Base-by-base conservation (phyloP, 2,113 vertebrate genomes). In the Carlito syrichta region DNA sequence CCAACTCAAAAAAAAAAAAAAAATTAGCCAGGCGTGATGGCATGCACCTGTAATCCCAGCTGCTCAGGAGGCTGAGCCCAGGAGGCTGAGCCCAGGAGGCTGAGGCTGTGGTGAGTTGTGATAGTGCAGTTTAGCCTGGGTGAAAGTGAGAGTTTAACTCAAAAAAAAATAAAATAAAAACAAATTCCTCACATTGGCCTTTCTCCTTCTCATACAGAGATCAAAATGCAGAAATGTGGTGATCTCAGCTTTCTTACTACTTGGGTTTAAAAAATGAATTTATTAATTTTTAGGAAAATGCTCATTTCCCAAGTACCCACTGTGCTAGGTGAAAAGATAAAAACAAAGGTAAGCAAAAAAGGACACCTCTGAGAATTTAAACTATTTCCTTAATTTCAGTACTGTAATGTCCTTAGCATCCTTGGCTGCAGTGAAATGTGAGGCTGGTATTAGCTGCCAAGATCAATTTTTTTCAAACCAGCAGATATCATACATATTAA, bases 211-310 rank as follows among this genome's bases (percentile, higher is more conserved):
- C 66, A 76, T 40, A 68, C 30, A 89, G 52, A 84, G 62, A 83
- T 6, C 35, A 1, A 85, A 91, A 77, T 20, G 8, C 4, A 73
- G 38, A 95, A 62, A 20, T 62, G 45, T 76, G 25, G 19, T 86
- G 11, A 86, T n/a, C n/a, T 92, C 7, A 89, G 22, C n/a, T 92
- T 86, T 76, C 22, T 52, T 84, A 87, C 11, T 54, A 83, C 48
- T 25, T 86, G 84, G 16, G 83, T 89, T 88, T 91, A n/a, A 12
- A 95, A 97, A 62, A 81, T 66, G 20, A 91, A 50, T 71, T 90
- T 45, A 91, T 76, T 94, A 94, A 96, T 94, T 96, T 88, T n/a
- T 23, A 96, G 43, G 22, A 94, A 95, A 95, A 92, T 35, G 3
- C 25, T 92, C 38, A 92, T 87, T 95, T 95, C 48, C 69, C 76